phyloP scores from a whole-genome alignment of 2,797 vertebrate genomes.

The Cossypha polioptera region DNA sequence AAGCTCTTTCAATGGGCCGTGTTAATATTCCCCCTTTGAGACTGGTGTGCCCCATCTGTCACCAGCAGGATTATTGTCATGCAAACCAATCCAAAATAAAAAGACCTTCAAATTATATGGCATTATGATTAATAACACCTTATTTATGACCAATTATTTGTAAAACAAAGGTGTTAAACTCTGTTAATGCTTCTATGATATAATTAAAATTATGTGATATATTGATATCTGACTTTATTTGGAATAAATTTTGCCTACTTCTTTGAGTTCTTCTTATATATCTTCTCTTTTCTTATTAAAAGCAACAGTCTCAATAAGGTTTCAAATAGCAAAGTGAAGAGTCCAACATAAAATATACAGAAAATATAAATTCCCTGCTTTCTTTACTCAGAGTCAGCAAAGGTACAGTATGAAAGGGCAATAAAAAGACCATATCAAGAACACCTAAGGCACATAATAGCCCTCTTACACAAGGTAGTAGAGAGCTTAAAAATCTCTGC shows the following conservation, averaged over 20 bases:
- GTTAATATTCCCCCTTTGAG: neutral
- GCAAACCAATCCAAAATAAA: neutral
- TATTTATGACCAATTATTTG: neutral
- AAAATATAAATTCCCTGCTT: neutral
- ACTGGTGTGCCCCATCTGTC: neutral
- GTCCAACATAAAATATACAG: neutral
- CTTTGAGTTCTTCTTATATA: neutral
- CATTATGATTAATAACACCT: neutral
- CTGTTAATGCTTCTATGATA: neutral
- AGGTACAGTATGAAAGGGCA: neutral
- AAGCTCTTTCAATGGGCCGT: neutral
- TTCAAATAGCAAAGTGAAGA: neutral
- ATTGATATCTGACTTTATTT: neutral
- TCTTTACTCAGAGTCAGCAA: neutral
- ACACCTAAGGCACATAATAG: neutral
- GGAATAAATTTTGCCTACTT: neutral
- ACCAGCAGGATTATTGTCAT: neutral
- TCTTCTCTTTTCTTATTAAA: neutral
- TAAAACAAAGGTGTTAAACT: neutral
- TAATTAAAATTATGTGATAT: neutral
- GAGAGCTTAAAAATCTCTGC: neutral
- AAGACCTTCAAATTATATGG: neutral
- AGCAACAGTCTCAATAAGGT: neutral
- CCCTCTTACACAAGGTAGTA: neutral
- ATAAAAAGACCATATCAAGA: neutral